These are phyloP conservation scores for Amazona guildingii DNA, from an alignment of 2,113 vertebrate species.

Conservation along the genomic window DNA sequence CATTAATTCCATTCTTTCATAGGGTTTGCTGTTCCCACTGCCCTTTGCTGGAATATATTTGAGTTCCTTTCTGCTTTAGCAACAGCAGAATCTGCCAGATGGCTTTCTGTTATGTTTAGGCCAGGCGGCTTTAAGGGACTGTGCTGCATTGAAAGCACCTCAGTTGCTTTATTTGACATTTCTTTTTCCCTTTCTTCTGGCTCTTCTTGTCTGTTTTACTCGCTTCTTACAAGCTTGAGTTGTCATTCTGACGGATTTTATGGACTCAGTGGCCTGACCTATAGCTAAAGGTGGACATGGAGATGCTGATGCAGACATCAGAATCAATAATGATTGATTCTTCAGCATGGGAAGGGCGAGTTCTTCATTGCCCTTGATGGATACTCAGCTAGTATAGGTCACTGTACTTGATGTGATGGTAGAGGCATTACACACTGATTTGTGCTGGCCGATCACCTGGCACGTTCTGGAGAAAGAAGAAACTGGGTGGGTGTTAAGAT, in stretches of 20 bases:
- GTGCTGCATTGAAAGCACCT: neutral
- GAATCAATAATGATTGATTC: neutral
- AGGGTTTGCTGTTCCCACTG: neutral
- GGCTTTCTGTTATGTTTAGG: neutral
- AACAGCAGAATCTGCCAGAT: neutral
- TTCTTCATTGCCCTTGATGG: neutral
- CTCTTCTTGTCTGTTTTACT: neutral
- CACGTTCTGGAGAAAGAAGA: neutral
- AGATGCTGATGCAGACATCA: neutral
- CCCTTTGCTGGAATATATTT: neutral
- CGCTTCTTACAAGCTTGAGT: neutral
- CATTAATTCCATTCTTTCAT: neutral
- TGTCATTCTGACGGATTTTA: neutral
- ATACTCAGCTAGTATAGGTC: neutral
- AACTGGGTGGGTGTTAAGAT: neutral
- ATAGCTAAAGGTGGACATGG: neutral
- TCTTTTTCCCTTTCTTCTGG: neutral
- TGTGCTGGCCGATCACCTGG: neutral
- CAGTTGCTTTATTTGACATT: neutral
- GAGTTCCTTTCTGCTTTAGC: neutral
- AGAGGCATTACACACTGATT: neutral
- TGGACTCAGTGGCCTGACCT: neutral
- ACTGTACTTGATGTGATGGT: neutral
- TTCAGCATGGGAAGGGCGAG: fast-evolving
- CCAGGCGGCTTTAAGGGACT: neutral